Conservation (phyloP, 2,113 vertebrate species). For the Pelecanoides urinatrix region DNA sequence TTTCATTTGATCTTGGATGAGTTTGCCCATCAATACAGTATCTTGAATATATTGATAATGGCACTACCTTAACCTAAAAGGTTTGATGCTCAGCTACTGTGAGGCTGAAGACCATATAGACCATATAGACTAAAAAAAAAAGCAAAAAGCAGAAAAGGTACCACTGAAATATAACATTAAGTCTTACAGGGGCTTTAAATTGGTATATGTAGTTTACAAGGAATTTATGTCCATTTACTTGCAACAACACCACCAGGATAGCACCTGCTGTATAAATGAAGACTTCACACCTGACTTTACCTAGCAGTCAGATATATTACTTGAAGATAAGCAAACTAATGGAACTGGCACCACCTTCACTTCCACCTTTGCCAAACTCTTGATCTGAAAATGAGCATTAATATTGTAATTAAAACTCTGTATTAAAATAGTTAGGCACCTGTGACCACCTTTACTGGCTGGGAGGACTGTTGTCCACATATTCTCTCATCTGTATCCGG, state of each 20-base stretch:
- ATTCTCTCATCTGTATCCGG: not conserved
- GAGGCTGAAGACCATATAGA: not conserved
- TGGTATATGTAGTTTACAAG: not conserved
- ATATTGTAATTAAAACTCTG: not conserved
- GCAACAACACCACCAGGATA: not conserved
- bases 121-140: not conserved
- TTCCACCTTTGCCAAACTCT: not conserved
- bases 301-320: not conserved
- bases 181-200: not conserved
- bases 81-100: not conserved
- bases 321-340: not conserved
- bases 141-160: not conserved
- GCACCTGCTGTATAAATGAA: not conserved
- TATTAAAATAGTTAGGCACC: not conserved
- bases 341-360: not conserved
- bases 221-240: not conserved
- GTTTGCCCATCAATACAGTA: not conserved
- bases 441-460: not conserved
- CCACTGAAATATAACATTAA: not conserved
- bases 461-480: not conserved
- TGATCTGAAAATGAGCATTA: not conserved
- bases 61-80: not conserved
- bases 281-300: not conserved
- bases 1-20: not conserved
- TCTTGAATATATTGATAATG: not conserved